phyloP scores from a whole-genome alignment of 92 coral and sea anemone genomes.

The Ricordea florida region DNA sequence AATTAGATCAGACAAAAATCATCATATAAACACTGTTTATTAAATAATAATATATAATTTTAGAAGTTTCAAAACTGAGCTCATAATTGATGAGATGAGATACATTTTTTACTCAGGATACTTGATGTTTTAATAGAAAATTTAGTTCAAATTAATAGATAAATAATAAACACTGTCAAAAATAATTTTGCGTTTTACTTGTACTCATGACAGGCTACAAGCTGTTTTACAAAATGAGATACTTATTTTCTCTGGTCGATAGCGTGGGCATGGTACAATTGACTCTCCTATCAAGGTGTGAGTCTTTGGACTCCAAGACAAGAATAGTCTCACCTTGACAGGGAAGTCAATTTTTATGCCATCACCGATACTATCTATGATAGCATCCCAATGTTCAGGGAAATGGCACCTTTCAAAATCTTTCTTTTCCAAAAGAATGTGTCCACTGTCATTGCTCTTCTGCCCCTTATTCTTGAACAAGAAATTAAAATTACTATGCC shows the following conservation, averaged over 20 bases:
- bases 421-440: not conserved
- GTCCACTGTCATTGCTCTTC: slow-evolving; percentile 10
- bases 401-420: slow-evolving; percentile 20
- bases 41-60: no score
- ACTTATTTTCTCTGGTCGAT: slow-evolving; percentile 38
- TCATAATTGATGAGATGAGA: no score
- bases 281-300: slow-evolving; percentile 22
- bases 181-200: no score
- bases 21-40: no score
- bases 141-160: no score
- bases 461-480: slow-evolving; percentile 4
- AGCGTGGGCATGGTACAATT: slow-evolving; percentile 31
- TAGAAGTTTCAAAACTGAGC: no score
- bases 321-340: slow-evolving; percentile 22
- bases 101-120: no score
- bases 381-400: slow-evolving; percentile 30
- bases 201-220: slow-evolving; percentile 34
- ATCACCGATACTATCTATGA: slow-evolving; percentile 43
- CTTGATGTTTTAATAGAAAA: no score
- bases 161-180: no score
- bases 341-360: slow-evolving; percentile 45
- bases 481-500: not conserved
- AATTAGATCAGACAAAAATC: no score
- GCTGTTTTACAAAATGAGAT: slow-evolving; percentile 41
- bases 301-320: slow-evolving; percentile 44